Conservation (phyloP, 2,797 vertebrate genomes). For the Liasis olivaceus region DNA sequence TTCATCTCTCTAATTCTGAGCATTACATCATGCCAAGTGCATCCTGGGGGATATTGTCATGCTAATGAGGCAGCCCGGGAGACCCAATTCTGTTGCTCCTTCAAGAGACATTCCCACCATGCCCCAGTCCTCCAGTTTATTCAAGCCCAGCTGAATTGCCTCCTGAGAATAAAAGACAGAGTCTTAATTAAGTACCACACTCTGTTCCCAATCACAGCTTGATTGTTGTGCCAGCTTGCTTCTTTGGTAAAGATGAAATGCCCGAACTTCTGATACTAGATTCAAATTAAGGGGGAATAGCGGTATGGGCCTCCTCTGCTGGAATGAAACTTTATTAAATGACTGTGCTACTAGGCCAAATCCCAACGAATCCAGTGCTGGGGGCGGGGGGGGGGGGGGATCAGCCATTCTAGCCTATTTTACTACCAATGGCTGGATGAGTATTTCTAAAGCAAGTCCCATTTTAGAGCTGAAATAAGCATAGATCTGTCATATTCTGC, state of each 20-base stretch:
- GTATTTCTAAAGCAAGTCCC: background rate
- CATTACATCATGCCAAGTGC: constrained; percentile 76
- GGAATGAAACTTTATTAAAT: constrained; percentile 2
- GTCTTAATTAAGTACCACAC: constrained; percentile 72
- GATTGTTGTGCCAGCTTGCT: constrained; percentile 44
- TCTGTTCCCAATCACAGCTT: constrained; percentile 58
- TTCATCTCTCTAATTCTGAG: constrained; percentile 57
- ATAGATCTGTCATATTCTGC: background rate
- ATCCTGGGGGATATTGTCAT: constrained; percentile 86
- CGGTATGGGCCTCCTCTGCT: constrained; percentile 39
- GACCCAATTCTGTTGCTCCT: constrained; percentile 66
- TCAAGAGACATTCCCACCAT: constrained; percentile 74
- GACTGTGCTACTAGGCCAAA: constrained; percentile 40
- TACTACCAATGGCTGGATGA: background rate
- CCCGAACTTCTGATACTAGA: constrained; percentile 47
- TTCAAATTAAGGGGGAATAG: constrained; percentile 18
- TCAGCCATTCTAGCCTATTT: constrained; percentile 27
- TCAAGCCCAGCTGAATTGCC: constrained; percentile 67
- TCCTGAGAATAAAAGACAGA: constrained; percentile 68
- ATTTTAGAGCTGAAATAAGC: background rate
- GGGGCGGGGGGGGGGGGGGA: no score
- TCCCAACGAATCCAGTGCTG: constrained; percentile 19
- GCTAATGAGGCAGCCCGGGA: constrained; percentile 78
- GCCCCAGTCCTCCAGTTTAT: constrained; percentile 63
- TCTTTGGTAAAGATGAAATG: constrained; percentile 54